These are phyloP conservation scores for Tragulus kanchil DNA, from an alignment of 2,113 vertebrate species.

Conservation along the genomic window DNA sequence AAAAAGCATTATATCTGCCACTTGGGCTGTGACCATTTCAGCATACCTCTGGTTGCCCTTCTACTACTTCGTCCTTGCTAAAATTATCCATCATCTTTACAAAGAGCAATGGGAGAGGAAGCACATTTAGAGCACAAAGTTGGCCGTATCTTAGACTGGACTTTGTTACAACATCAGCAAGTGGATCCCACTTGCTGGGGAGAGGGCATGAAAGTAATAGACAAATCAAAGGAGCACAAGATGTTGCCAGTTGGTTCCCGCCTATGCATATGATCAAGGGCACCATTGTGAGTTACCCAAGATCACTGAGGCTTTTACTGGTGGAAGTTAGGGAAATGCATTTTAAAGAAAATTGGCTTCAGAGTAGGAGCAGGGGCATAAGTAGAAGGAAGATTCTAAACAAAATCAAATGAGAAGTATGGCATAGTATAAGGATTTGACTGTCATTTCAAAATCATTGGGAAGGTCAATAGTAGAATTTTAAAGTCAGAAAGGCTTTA, in stretches of 20 bases:
- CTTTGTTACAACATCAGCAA: neutral
- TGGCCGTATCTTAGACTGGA: neutral
- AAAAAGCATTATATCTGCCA: slow-evolving; percentile 38
- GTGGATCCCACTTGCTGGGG: neutral
- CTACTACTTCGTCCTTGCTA: neutral
- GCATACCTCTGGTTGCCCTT: slow-evolving; percentile 8
- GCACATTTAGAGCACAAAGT: neutral
- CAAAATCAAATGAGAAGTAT: slow-evolving; percentile 60
- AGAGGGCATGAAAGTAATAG: neutral
- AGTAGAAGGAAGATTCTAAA: slow-evolving; percentile 46
- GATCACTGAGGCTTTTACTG: neutral
- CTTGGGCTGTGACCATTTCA: neutral
- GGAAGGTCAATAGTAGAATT: slow-evolving; percentile 29
- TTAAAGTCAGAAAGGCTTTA: neutral
- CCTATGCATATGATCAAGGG: neutral
- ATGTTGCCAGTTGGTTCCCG: neutral
- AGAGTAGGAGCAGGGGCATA: neutral
- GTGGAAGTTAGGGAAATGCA: no score
- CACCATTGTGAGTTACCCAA: neutral
- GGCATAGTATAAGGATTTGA: neutral
- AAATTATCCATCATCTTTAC: slow-evolving; percentile 16
- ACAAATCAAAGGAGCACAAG: neutral
- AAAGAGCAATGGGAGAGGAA: neutral
- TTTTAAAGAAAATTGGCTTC: neutral
- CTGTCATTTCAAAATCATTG: slow-evolving; percentile 22